Base-by-base conservation (phyloP, 2,888 invertebrate species). In the Cantharis nigra region DNA sequence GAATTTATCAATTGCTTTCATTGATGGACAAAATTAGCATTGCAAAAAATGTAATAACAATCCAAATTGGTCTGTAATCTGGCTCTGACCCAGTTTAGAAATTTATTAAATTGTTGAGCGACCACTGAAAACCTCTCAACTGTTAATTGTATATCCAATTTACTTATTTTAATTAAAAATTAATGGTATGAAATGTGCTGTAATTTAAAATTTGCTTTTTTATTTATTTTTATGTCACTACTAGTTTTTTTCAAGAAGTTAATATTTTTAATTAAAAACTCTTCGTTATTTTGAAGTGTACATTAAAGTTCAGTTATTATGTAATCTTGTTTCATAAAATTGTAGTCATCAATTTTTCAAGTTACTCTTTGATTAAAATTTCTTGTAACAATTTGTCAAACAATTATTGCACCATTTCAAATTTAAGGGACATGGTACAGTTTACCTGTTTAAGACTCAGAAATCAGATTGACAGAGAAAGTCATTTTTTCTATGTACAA, bases 131-230 rank as follows among this genome's bases (percentile, higher is more conserved):
- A 67, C 13, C 26, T 67, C 26, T 67, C 14, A 67, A 67, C 65
- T 67, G 65, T 67, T 67, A 67, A 18, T 67, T 67, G 20, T 67
- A 23, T 26, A 20, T 67, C 13, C 65, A 67, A 67, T 67, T 67
- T 67, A 67, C 65, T 67, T 23, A 67, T 23, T 67, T 67, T 67
- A 67, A 67, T 67, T 67, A 67, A 67, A 67, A 67, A 67, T 67
- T 67, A 67, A 67, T 67, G 20, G 26, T 23, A 67, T 23, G 65
- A 49, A 49, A 49, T 49, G 20, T 20, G 18, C 64, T 64, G 20
- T 13, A 64, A 64, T 64, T 64, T 64, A 64, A 64, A 64, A 64
- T 20, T 20, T 18, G 18, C 11, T 7, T 13, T 64, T 49, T 49
- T 49, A 49, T 49, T 49, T 49, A n/a, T 49, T 49, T 49, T 49